Base-by-base conservation (phyloP, 64 coral and sea anemone genomes). In the Pocillopora verrucosa region DNA sequence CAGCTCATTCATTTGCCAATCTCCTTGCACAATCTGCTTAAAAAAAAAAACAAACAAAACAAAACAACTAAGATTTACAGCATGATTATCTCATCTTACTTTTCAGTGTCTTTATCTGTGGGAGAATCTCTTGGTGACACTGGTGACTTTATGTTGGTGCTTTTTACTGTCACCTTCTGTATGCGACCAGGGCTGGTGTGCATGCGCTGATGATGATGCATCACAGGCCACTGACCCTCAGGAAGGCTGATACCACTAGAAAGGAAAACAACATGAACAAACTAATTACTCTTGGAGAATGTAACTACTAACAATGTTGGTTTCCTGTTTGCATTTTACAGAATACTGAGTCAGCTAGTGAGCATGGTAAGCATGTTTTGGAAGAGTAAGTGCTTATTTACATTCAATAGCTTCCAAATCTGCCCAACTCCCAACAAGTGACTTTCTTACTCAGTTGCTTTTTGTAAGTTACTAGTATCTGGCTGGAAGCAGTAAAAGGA, bases 121-220 rank as follows among this genome's bases (percentile, higher is more conserved):
- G 82, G 76, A 35, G 90, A 91, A 19, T 69, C 82, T 13, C 61
- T 80, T 30, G 89, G 82, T 11, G 81, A 80, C 20, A 72, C 63
- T 72, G 82, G 41, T 51, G 41, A 51, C 41, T 51, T 20, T 72
- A 92, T 87, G 30, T 92, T 92, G 60, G 90, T 77, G 61, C 90
- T 92, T 35, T 69, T 87, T 20, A 92, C 80, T 17, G 75, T 92
- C 24, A 92, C 90, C 67, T 87, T 92, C 34, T 92, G 90, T 41
- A 92, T 87, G 13, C 83, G 63, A 15, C 83, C 84, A 45, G 90
- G 90, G 41, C 82, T 87, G 16, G 90, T 92, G 9, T 60, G 56
- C 10, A 62, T 78, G 22, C 90, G 90, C 22, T 80, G 60, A 51
- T 51, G 41, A 51, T 51, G 41, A 73, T 87, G 83, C 6, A 73